phyloP scores from a whole-genome alignment of 2,888 invertebrate genomes.

The Arctia plantaginis region DNA sequence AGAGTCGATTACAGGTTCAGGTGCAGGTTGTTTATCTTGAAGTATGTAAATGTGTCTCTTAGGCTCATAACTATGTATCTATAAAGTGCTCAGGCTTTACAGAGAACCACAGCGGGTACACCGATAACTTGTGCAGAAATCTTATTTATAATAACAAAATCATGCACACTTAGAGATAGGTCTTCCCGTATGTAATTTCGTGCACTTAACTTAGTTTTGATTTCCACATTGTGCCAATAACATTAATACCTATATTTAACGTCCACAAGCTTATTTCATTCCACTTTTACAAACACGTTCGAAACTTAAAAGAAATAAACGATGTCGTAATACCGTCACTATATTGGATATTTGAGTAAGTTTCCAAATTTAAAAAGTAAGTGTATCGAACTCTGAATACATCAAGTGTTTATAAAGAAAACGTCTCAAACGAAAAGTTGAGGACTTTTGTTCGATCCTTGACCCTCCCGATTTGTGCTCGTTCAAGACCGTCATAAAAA shows the following conservation, averaged over 20 bases:
- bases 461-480: slow-evolving; percentile 27
- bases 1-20: slow-evolving; percentile 46
- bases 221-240: background rate
- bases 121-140: background rate
- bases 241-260: background rate
- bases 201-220: background rate
- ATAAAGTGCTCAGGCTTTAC: slow-evolving; percentile 7
- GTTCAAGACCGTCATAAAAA: slow-evolving; percentile 55
- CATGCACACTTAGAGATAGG: background rate
- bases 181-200: background rate
- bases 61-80: slow-evolving; percentile 25
- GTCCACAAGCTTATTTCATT: background rate
- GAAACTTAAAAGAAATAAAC: background rate
- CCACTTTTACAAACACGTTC: background rate
- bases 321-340: background rate
- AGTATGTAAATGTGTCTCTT: slow-evolving; percentile 45
- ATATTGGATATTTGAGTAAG: background rate
- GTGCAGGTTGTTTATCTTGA: slow-evolving; percentile 45
- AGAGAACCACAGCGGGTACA: background rate
- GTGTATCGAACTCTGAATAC: background rate
- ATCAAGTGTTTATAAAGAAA: slow-evolving; percentile 4
- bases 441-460: slow-evolving; percentile 29
- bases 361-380: background rate
- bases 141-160: background rate
- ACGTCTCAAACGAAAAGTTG: slow-evolving; percentile 13